Percentiles rank a stretch among this genome's conserved stretches.
Conservation (phyloP, 2,797 vertebrate genomes). For the Neoniphon sammara region DNA sequence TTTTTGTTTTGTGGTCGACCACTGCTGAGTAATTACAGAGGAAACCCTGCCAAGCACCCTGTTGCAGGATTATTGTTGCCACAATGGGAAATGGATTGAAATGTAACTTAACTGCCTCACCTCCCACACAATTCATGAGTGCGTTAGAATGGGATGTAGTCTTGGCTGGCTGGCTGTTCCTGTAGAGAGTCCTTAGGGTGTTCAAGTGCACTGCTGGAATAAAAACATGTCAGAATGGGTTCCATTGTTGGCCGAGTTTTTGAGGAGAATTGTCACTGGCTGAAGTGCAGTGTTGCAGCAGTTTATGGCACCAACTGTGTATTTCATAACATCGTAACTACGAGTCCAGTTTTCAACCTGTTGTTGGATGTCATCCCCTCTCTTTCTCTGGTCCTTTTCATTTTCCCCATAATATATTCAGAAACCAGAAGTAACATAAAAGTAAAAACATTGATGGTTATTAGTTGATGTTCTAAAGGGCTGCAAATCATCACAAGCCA, state of each 20-base stretch:
- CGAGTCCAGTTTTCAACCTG: slow-evolving; percentile 23
- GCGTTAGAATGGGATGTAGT: slow-evolving; percentile 5
- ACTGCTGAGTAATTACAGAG: not conserved
- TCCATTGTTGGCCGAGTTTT: slow-evolving; percentile 9
- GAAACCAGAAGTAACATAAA: not conserved
- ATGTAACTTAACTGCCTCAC: not conserved
- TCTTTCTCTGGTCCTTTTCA: slow-evolving; percentile 1
- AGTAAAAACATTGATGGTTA: not conserved
- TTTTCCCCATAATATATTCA: not conserved
- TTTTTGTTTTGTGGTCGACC: not conserved
- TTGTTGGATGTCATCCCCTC: slow-evolving; percentile 16
- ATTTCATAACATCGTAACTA: slow-evolving; percentile 6
- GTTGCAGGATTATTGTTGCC: slow-evolving; percentile 10
- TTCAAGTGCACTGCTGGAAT: slow-evolving; percentile 15
- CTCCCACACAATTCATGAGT: slow-evolving; percentile 8
- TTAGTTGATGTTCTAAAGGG: not conserved
- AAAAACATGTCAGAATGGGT: slow-evolving; percentile 39
- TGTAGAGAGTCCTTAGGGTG: slow-evolving; percentile 5
- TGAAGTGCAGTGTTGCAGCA: slow-evolving; percentile 19
- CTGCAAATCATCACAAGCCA: slow-evolving; percentile 2
- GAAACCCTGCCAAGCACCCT: not conserved
- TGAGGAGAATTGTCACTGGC: slow-evolving; percentile 26
- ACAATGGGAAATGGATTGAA: slow-evolving; percentile 1
- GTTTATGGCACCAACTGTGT: slow-evolving; percentile 24
- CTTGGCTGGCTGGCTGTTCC: slow-evolving; percentile 19